These are phyloP conservation scores for Tenthredo amoena DNA, from an alignment of 2,888 invertebrate species.

Conservation along the genomic window DNA sequence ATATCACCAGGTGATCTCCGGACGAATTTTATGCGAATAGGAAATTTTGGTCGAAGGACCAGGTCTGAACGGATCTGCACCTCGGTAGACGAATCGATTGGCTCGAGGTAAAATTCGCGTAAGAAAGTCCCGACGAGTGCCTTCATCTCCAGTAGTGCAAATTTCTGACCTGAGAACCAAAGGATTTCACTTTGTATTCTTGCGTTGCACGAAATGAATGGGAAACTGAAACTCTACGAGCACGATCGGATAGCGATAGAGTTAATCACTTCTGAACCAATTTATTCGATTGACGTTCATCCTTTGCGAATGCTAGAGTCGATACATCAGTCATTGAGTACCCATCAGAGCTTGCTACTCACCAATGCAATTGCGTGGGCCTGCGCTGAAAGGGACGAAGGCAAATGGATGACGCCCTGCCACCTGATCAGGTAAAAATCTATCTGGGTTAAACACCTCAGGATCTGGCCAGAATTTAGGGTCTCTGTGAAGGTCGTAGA, in stretches of 20 bases:
- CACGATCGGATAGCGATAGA: too few species aligned
- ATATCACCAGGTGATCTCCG: neutral
- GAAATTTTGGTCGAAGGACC: conserved; percentile 62
- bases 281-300: neutral
- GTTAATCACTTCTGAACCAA: too few species aligned
- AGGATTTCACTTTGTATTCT: neutral
- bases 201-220: neutral
- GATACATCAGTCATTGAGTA: neutral
- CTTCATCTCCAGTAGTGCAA: conserved; percentile 71
- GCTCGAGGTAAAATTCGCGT: conserved; percentile 67
- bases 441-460: conserved; percentile 83
- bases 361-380: conserved; percentile 86
- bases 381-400: conserved; percentile 85
- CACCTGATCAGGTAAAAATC: conserved; percentile 82
- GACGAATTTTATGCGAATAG: conserved; percentile 60
- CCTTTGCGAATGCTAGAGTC: neutral
- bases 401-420: conserved; percentile 81
- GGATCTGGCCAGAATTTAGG: conserved; percentile 84
- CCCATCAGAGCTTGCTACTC: conserved; percentile 55
- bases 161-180: conserved; percentile 62
- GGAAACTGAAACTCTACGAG: neutral
- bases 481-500: conserved; percentile 84
- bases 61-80: conserved; percentile 61
- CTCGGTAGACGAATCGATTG: conserved; percentile 66
- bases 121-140: conserved; percentile 62